Percentiles rank a stretch among this genome's conserved stretches.
Evolutionary conservation across 2,113 vertebrate genomes (phyloP).

Genomic region (Otolemur garnettii): DNA sequence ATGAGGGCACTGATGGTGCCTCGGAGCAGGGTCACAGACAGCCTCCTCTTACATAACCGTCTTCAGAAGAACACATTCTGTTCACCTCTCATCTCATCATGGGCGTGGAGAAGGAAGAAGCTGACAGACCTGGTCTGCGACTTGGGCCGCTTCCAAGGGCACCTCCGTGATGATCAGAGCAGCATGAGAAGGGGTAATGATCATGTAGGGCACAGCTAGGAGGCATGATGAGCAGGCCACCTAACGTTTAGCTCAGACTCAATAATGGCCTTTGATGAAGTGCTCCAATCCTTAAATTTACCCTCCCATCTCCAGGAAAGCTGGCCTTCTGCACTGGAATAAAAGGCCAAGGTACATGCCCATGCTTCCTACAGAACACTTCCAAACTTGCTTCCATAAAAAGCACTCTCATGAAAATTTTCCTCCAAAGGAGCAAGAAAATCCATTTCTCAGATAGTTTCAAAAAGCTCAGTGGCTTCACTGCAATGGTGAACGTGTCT

Average conservation of each 20-base stretch:
- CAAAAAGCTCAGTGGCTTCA: not conserved
- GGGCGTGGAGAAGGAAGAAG: not conserved
- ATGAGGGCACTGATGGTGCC: not conserved
- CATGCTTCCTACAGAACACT: not conserved
- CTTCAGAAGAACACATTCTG: not conserved
- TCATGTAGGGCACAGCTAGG: constrained; percentile 47
- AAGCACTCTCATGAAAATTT: not conserved
- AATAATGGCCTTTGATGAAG: constrained; percentile 70
- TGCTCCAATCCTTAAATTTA: constrained; percentile 63
- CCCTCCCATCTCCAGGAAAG: constrained; percentile 58
- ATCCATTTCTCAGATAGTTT: not conserved
- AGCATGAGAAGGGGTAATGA: constrained; percentile 35
- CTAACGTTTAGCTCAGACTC: constrained; percentile 62
- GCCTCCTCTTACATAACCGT: constrained; percentile 4
- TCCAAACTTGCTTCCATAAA: constrained; percentile 61
- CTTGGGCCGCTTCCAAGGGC: constrained; percentile 33
- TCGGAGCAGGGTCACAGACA: constrained; percentile 64
- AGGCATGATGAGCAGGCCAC: constrained; percentile 42
- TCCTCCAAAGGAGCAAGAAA: not conserved
- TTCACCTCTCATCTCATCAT: not conserved
- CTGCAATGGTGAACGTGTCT: not conserved
- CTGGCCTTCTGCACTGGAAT: constrained; percentile 60
- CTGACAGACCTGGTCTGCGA: constrained; percentile 18
- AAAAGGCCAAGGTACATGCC: constrained; percentile 52
- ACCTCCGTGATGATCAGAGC: not conserved